Evolutionary conservation across 2,113 vertebrate genomes (phyloP).

Genomic region (Aldabrachelys gigantea): DNA sequence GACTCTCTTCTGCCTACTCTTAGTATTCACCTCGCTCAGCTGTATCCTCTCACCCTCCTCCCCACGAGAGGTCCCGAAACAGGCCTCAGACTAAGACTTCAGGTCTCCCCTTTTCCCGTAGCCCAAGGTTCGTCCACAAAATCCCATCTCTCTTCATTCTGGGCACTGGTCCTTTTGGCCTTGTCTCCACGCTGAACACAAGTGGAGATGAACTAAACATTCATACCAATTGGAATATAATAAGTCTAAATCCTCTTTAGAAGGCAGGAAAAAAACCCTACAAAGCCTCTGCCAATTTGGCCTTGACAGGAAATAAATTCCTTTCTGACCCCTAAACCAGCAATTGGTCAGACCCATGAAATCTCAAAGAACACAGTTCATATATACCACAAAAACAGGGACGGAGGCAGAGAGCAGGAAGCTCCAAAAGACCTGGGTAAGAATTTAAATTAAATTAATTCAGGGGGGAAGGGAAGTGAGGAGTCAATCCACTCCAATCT

Average conservation of each 20-base stretch:
- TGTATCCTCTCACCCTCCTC: neutral
- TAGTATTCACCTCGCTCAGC: neutral
- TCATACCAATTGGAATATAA: neutral
- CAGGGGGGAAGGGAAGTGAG: neutral
- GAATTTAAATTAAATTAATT: neutral
- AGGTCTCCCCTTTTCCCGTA: neutral
- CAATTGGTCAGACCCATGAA: neutral
- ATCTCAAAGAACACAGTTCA: neutral
- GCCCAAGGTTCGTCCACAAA: neutral
- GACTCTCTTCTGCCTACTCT: neutral
- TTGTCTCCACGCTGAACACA: neutral
- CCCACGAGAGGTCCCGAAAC: neutral
- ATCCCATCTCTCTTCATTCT: neutral
- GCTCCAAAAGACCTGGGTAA: neutral
- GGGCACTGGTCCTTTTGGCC: neutral
- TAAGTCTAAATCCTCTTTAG: neutral
- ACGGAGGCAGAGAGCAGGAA: neutral
- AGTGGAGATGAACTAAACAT: neutral
- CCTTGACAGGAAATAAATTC: neutral
- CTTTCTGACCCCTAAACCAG: neutral
- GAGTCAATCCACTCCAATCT: neutral
- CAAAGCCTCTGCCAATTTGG: neutral
- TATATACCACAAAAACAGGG: neutral
- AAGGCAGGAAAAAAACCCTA: neutral
- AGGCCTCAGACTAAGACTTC: neutral